Evolutionary conservation across 2,797 vertebrate genomes (phyloP), one percentile per base, ranked within the genome.

Genomic region (Tenualosa ilisha): DNA sequence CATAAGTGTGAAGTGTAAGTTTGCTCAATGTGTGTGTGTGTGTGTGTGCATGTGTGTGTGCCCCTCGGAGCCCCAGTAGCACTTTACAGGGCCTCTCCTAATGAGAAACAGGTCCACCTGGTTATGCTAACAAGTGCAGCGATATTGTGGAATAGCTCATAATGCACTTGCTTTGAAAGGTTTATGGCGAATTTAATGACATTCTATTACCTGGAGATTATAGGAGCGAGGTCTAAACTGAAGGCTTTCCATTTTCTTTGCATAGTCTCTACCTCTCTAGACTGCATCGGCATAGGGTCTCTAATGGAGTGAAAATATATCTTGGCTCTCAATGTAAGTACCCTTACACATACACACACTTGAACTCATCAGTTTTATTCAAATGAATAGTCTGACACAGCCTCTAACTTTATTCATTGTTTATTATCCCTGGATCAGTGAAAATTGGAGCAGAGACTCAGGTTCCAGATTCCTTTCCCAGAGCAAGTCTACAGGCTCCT

Each of bases 181-280:
- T 92, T 93, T 92, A 91, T 91, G 88, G 90, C 87, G 86, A 87
- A 91, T 93, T 93, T 93, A 93, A 94, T 87, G 90, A 85, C 86
- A 79, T 50, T 84, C 72, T 88, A 90, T 82, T 88, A 89, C 85
- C 85, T 83, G 53, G 53, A 65, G 72, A 79, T 79, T 79, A 79
- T 46, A 17, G 72, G 72, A 79, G 37, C 17, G 15, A 79, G 72
- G 37, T 79, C 40, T 79, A 46, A 22, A 79, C 72, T 20, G 40
- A 46, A 37, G 72, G 15, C 40, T 46, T 75, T 79, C 72, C 37
- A 79, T 79, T 79, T 79, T 43, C 15, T 63, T 79, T 79, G 72
- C 37, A 5, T 17, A 15, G 37, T 43, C 13, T 79, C 17, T 20
- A n/a, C 72, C 72, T 79, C 40, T 46, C 31, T 68, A 12, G 20